Conservation (phyloP, 2,888 invertebrate species). For the Folsomia candida region DNA sequence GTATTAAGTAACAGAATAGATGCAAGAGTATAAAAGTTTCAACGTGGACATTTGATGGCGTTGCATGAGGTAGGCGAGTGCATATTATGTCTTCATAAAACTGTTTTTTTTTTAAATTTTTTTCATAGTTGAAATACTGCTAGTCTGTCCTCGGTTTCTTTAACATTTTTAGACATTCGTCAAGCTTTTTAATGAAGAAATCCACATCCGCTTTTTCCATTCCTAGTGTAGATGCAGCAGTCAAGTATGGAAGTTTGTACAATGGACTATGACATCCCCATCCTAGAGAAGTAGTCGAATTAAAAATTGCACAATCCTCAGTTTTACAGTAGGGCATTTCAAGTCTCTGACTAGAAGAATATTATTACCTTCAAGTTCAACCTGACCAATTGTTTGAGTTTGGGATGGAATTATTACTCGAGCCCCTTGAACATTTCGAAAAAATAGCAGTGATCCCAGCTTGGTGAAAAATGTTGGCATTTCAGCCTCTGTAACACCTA, state of each 20-base stretch:
- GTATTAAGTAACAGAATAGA: too few relatives aligned
- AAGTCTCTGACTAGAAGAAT: not conserved
- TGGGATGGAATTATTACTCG: slow-evolving; percentile 63
- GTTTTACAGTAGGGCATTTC: slow-evolving; percentile 1
- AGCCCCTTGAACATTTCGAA: slow-evolving; percentile 70
- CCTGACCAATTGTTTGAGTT: slow-evolving; percentile 59
- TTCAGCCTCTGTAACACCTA: not conserved
- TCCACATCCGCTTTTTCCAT: slow-evolving; percentile 67
- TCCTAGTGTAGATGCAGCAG: slow-evolving; percentile 71
- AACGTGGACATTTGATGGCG: too few relatives aligned
- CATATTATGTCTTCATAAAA: too few relatives aligned
- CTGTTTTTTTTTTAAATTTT: too few relatives aligned
- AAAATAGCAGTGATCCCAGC: slow-evolving; percentile 71
- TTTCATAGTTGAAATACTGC: too few relatives aligned
- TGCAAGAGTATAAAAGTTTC: too few relatives aligned
- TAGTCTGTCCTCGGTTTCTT: too few relatives aligned
- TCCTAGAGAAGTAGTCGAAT: slow-evolving; percentile 55
- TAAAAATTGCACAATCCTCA: slow-evolving; percentile 4
- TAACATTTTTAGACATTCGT: slow-evolving; percentile 62
- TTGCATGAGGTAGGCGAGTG: too few relatives aligned
- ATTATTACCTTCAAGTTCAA: slow-evolving; percentile 60
- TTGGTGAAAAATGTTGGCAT: slow-evolving; percentile 56
- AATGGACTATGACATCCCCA: slow-evolving; percentile 69
- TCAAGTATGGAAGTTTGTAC: slow-evolving; percentile 66
- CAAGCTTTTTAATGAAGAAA: slow-evolving; percentile 64